A percentile compares a stretch with the other conserved stretches of the same genome.
Conservation (phyloP, 1,140 invertebrate genomes). For the Hyles vespertilio region DNA sequence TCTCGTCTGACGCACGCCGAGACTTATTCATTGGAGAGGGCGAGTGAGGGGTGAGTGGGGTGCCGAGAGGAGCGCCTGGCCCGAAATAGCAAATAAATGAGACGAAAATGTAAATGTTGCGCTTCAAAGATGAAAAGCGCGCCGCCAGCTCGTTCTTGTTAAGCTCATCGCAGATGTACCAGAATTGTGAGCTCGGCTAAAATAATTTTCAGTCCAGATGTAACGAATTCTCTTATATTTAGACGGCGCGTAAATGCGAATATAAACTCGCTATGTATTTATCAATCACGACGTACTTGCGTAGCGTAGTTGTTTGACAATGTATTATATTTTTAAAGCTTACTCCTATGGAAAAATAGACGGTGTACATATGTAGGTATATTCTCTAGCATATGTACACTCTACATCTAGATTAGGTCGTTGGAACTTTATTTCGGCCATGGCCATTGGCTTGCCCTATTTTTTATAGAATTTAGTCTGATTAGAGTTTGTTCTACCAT, state of each 20-base stretch:
- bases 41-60: constrained; percentile 32
- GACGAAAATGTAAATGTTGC: constrained; percentile 75
- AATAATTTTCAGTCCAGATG: constrained; percentile 70
- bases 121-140: constrained; percentile 73
- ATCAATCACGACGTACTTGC: constrained; percentile 11
- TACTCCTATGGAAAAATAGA: no score
- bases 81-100: constrained; percentile 75
- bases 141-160: constrained; percentile 66
- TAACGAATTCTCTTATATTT: constrained; percentile 30
- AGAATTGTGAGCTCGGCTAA: constrained; percentile 68
- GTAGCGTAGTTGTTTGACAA: neutral
- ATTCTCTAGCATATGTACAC: no score
- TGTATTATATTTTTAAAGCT: neutral
- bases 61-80: constrained; percentile 41
- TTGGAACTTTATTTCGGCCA: no score
- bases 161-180: constrained; percentile 72
- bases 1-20: constrained; percentile 63
- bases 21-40: constrained; percentile 68
- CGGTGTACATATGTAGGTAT: no score
- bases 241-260: constrained; percentile 29
- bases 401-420: no score
- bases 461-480: no score
- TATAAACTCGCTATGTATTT: constrained; percentile 15
- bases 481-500: no score
- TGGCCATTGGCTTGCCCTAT: no score